Percentiles rank a stretch among this genome's conserved stretches.
Conservation (phyloP, 1,140 invertebrate species). For the Bacillus rossius region DNA sequence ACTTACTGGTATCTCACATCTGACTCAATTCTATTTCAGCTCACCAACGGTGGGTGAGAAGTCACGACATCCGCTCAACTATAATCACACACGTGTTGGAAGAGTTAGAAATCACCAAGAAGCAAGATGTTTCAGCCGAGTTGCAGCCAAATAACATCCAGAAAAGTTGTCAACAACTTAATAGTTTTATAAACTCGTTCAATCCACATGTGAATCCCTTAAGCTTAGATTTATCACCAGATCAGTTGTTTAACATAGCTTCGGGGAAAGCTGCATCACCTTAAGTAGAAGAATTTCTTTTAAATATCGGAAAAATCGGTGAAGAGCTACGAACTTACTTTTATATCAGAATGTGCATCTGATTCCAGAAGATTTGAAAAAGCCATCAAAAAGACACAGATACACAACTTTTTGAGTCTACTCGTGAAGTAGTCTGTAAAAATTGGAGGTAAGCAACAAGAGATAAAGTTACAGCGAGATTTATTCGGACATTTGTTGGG, state of each 20-base stretch:
- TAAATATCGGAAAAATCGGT: constrained; percentile 20
- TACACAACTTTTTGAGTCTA: constrained; percentile 23
- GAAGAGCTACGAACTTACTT: constrained; percentile 19
- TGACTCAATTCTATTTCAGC: constrained; percentile 23
- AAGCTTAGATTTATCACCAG: neutral
- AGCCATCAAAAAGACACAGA: constrained; percentile 19
- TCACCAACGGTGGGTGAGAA: constrained; percentile 22
- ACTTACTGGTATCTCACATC: constrained; percentile 18
- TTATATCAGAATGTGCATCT: constrained; percentile 20
- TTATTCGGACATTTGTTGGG: constrained; percentile 29
- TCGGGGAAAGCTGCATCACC: constrained; percentile 12
- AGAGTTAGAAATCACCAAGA: constrained; percentile 2
- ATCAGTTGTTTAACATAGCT: constrained; percentile 10
- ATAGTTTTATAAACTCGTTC: constrained; percentile 19
- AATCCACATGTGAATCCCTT: constrained; percentile 23
- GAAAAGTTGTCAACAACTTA: constrained; percentile 18
- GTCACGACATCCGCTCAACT: constrained; percentile 12
- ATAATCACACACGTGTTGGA: constrained; percentile 20
- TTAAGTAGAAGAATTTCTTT: constrained; percentile 12
- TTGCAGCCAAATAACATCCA: constrained; percentile 21
- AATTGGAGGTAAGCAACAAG: constrained; percentile 24
- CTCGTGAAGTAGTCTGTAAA: constrained; percentile 18
- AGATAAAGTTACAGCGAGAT: constrained; percentile 31
- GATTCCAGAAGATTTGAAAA: constrained; percentile 24
- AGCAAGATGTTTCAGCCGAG: constrained; percentile 23